A percentile compares a stretch with the other conserved stretches of the same genome.
Evolutionary conservation across 1,140 invertebrate species (phyloP).

Genomic region (Neuroterus valhalla): DNA sequence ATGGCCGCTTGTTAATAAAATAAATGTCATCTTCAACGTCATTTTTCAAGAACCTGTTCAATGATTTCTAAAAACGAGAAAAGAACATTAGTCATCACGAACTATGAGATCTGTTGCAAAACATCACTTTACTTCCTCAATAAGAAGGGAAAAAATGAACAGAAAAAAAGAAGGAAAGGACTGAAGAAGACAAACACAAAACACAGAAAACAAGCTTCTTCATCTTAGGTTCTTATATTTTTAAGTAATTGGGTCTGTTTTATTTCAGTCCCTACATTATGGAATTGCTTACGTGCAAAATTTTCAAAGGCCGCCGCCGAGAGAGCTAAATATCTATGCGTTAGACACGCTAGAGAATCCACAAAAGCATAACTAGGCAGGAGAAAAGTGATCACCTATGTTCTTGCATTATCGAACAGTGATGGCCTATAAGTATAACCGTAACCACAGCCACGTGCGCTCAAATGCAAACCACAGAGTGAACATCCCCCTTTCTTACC

Average conservation of each 20-base stretch:
- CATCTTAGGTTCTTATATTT: background rate
- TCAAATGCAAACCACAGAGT: slow-evolving; percentile 22
- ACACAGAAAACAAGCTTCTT: slow-evolving; percentile 2
- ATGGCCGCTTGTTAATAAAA: too few relatives aligned
- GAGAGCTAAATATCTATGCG: slow-evolving; percentile 15
- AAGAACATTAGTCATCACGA: background rate
- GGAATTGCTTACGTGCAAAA: slow-evolving; percentile 25
- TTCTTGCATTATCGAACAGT: slow-evolving; percentile 19
- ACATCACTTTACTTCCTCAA: background rate
- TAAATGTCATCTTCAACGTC: background rate
- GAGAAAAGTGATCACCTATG: slow-evolving; percentile 15
- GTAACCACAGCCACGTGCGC: slow-evolving; percentile 26
- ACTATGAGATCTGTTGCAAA: slow-evolving; percentile 16
- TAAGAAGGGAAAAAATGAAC: background rate
- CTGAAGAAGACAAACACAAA: background rate
- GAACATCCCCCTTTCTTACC: slow-evolving; percentile 10
- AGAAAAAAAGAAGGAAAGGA: slow-evolving; percentile 4
- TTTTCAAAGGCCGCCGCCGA: slow-evolving; percentile 6
- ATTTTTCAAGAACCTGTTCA: background rate
- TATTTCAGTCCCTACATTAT: background rate
- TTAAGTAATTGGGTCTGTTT: background rate
- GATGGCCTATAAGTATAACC: background rate
- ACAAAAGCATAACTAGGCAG: slow-evolving; percentile 25
- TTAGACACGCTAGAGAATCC: slow-evolving; percentile 16
- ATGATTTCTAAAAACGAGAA: slow-evolving; percentile 20